Evolutionary conservation across 2,113 vertebrate species (phyloP), one percentile per base, ranked within the genome.

Genomic region (Anser cygnoides): DNA sequence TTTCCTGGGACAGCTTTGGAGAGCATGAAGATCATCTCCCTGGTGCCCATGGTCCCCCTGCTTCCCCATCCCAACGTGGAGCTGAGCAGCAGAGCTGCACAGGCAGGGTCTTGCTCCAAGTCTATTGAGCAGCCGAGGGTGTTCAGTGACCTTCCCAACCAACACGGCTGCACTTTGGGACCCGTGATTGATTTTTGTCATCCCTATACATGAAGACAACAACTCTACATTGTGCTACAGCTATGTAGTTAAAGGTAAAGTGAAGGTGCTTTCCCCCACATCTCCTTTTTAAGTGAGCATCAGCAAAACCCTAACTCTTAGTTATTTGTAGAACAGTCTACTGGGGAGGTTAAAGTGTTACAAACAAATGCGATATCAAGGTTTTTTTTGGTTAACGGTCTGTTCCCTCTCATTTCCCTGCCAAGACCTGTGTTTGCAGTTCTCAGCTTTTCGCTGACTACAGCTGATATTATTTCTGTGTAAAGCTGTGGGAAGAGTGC

Each of bases 91-190:
- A 0, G 35, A 31, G 92, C 50, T 39, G 10, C 21, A 3, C 4
- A 18, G 74, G 52, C 26, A 22, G 65, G 28, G 84, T 93, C 71
- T 79, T 50, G 59, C 80, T 90, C 94, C 61, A 82, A 93, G 79
- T 37, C 82, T 57, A 3, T 3, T 2, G 21, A 96, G 80, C 78
- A 93, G 91, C 82, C 26, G n/a, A 74, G 80, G 85, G 86, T 68
- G 41, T 88, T 97, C 92, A 76, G 67, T 94, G 94, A 96, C 94
- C 84, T 97, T 96, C 96, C 90, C 66, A 59, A 75, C 72, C 39
- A 84, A 75, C 59, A 43, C 37, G 5, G 66, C 87, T 75, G 66
- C 54, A 93, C 87, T 84, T 58, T 8, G 33, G 88, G 96, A 94
- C 67, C 23, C 63, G 82, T 73, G 90, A 90, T 94, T 75, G 92